phyloP scores from a whole-genome alignment of 1,140 invertebrate species.

The Drosophila sp. region DNA sequence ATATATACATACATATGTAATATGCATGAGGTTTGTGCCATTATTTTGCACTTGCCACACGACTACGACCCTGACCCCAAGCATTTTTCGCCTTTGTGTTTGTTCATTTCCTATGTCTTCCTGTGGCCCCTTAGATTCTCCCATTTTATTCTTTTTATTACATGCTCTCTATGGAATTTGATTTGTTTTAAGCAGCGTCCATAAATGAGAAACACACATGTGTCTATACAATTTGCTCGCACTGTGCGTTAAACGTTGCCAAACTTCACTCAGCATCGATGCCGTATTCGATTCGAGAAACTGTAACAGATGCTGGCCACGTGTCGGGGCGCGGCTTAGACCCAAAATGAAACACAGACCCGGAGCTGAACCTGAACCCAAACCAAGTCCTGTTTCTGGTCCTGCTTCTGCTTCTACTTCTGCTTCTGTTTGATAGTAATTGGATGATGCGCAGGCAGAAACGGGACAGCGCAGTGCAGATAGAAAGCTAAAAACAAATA shows the following conservation, averaged over 20 bases:
- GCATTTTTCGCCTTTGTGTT: conserved; percentile 27
- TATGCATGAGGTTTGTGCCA: conserved; percentile 55
- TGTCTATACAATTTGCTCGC: conserved; percentile 18
- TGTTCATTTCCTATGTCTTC: conserved; percentile 47
- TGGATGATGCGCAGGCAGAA: conserved; percentile 61
- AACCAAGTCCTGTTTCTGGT: conserved; percentile 6
- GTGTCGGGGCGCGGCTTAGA: conserved; percentile 65
- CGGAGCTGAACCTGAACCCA: conserved; percentile 12
- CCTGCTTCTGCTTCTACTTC: conserved; percentile 15
- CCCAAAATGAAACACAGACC: conserved; percentile 26
- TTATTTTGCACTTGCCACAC: conserved; percentile 70
- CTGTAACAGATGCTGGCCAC: conserved; percentile 82
- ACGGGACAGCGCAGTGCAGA: neutral
- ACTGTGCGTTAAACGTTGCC: conserved; percentile 58
- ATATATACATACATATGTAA: conserved; percentile 37
- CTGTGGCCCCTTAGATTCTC: conserved; percentile 28
- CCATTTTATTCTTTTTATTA: conserved; percentile 10
- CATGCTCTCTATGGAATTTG: conserved; percentile 48
- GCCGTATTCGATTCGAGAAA: conserved; percentile 51
- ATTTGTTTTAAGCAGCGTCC: conserved; percentile 67
- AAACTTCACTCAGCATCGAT: conserved; percentile 73
- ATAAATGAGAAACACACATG: conserved; percentile 21
- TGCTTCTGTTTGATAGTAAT: conserved; percentile 55
- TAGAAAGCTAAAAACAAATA: conserved; percentile 63
- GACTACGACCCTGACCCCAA: conserved; percentile 72